These are phyloP conservation scores for Parasteatoda lunata DNA, from an alignment of 2,888 invertebrate species.

Conservation along the genomic window DNA sequence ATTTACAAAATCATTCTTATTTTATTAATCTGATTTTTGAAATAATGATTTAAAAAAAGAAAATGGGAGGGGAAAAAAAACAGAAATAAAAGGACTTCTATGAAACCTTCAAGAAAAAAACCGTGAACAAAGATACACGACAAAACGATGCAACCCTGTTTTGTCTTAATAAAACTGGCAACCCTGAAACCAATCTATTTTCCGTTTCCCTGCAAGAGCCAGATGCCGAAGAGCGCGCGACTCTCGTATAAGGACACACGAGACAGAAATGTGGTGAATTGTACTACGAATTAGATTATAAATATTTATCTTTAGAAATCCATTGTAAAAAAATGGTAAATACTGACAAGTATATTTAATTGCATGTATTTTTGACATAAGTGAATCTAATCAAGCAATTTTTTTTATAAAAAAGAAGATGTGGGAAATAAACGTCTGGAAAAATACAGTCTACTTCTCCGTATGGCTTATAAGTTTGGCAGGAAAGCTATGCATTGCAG, in stretches of 20 bases:
- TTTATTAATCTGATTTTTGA: too few relatives aligned
- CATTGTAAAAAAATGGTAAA: too few relatives aligned
- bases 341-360: too few relatives aligned
- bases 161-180: not conserved
- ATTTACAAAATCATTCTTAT: too few relatives aligned
- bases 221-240: conserved; percentile 6
- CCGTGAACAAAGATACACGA: too few relatives aligned
- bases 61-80: too few relatives aligned
- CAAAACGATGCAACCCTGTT: too few relatives aligned
- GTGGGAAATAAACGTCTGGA: not conserved
- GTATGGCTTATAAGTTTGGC: conserved; percentile 59
- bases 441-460: conserved; percentile 9
- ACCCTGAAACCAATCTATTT: conserved; percentile 46
- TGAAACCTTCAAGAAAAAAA: too few relatives aligned
- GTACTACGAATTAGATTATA: not conserved
- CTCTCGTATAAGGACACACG: conserved; percentile 13
- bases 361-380: too few relatives aligned
- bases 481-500: conserved; percentile 57
- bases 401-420: conserved; percentile 6
- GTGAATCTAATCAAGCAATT: too few relatives aligned
- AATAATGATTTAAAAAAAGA: too few relatives aligned
- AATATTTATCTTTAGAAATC: not conserved
- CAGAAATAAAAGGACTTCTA: too few relatives aligned
- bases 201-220: conserved; percentile 13
- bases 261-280: conserved; percentile 2